A percentile compares a stretch with the other conserved stretches of the same genome.
These are phyloP conservation scores for Enteromius anoplus DNA, from an alignment of 2,797 vertebrate genomes.

Conservation along the genomic window DNA sequence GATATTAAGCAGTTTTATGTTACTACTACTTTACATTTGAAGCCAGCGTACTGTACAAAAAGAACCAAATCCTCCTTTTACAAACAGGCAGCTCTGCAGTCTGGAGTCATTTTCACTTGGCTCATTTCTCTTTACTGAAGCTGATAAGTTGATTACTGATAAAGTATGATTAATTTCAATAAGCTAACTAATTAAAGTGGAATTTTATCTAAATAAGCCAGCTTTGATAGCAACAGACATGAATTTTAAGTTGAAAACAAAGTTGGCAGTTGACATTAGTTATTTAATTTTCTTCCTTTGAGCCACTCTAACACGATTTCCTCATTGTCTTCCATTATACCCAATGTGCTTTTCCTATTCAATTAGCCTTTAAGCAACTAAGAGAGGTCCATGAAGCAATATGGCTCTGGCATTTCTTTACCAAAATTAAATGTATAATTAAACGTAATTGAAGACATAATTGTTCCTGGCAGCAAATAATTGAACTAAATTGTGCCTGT, in stretches of 20 bases:
- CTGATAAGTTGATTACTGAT: slow-evolving; percentile 82
- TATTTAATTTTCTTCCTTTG: slow-evolving; percentile 69
- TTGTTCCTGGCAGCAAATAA: slow-evolving; percentile 70
- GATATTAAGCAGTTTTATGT: slow-evolving; percentile 18
- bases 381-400: slow-evolving; percentile 65
- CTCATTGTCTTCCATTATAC: slow-evolving; percentile 73
- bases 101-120: slow-evolving; percentile 59
- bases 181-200: slow-evolving; percentile 79
- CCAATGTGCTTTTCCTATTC: slow-evolving; percentile 71
- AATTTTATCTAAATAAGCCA: slow-evolving; percentile 77
- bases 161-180: slow-evolving; percentile 83
- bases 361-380: slow-evolving; percentile 72
- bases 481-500: slow-evolving; percentile 66
- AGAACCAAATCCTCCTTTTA: slow-evolving; percentile 52
- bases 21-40: slow-evolving; percentile 20
- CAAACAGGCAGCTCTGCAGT: slow-evolving; percentile 62
- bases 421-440: slow-evolving; percentile 78
- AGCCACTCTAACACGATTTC: slow-evolving; percentile 68
- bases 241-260: slow-evolving; percentile 77
- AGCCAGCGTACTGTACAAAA: slow-evolving; percentile 30
- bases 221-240: slow-evolving; percentile 75
- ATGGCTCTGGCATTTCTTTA: slow-evolving; percentile 66
- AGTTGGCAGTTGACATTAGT: slow-evolving; percentile 75
- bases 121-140: slow-evolving; percentile 60
- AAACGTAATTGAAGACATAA: slow-evolving; percentile 77